These are phyloP conservation scores for Macrobrachium nipponense DNA, from an alignment of 1,140 invertebrate genomes.

Conservation along the genomic window DNA sequence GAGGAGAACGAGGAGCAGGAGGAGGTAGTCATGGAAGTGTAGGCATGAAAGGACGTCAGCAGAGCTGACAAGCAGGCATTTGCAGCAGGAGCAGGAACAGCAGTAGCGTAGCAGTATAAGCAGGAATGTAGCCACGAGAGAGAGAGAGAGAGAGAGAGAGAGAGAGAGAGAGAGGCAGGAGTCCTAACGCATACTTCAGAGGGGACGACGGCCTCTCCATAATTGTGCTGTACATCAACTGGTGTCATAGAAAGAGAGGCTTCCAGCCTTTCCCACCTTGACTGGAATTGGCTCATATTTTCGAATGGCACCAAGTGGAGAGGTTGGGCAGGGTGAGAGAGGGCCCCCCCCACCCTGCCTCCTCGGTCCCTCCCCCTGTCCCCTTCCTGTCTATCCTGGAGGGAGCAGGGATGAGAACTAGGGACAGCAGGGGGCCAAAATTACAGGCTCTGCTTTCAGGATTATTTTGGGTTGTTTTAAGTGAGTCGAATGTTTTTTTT, in stretches of 20 bases:
- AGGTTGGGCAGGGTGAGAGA: neutral
- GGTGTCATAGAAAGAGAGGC: constrained; percentile 38
- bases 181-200: constrained; percentile 44
- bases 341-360: neutral
- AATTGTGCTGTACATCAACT: constrained; percentile 53
- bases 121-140: neutral
- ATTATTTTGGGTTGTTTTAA: too few relatives aligned
- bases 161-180: constrained; percentile 13
- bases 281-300: constrained; percentile 55
- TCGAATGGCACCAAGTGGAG: constrained; percentile 35
- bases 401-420: neutral
- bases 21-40: neutral
- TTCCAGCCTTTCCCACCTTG: constrained; percentile 43
- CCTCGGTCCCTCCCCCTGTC: neutral
- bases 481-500: too few relatives aligned
- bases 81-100: neutral
- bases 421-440: too few relatives aligned
- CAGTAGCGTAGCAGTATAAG: neutral
- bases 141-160: neutral
- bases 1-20: constrained; percentile 9
- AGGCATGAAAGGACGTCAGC: neutral
- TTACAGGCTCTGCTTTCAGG: too few relatives aligned
- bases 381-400: neutral
- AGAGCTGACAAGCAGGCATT: neutral
- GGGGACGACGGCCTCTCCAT: constrained; percentile 39